Conservation (phyloP, 2,888 invertebrate genomes). For the Atrina japonica region DNA sequence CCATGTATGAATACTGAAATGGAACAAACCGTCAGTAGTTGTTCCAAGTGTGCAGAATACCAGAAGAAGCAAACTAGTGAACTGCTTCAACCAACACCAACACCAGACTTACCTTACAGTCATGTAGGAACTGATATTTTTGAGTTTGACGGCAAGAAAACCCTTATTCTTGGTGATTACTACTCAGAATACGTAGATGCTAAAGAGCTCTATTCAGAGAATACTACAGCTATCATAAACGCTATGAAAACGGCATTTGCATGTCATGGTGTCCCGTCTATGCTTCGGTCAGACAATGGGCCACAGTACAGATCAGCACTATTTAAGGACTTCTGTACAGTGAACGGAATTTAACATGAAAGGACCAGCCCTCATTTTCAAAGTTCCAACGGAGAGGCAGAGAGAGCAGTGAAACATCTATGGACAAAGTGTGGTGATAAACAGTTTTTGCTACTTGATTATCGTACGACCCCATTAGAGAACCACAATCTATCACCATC, state of each 20-base stretch:
- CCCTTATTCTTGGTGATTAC: conserved; percentile 32
- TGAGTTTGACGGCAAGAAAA: conserved; percentile 46
- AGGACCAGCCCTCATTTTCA: too few species aligned
- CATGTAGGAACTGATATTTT: too few species aligned
- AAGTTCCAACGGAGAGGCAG: too few species aligned
- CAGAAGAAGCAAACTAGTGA: too few species aligned
- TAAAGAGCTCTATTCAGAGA: conserved; percentile 31
- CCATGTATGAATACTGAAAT: too few species aligned
- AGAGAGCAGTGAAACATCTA: conserved; percentile 50
- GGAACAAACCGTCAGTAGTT: conserved; percentile 47
- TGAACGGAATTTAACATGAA: conserved; percentile 43
- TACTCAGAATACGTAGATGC: conserved; percentile 43
- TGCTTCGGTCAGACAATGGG: conserved; percentile 14
- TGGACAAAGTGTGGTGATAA: too few species aligned
- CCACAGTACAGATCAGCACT: not conserved
- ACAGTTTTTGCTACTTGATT: conserved; percentile 40
- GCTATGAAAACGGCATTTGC: too few species aligned
- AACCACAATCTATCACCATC: too few species aligned
- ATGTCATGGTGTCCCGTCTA: too few species aligned
- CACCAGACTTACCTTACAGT: too few species aligned
- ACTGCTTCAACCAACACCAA: conserved; percentile 46
- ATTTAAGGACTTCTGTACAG: conserved; percentile 7
- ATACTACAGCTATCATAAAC: too few species aligned
- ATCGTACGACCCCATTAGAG: conserved; percentile 40
- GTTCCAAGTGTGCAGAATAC: conserved; percentile 47